A percentile compares a stretch with the other conserved stretches of the same genome.
These are phyloP conservation scores for Xestia c-nigrum DNA, from an alignment of 2,888 invertebrate genomes.

Conservation along the genomic window DNA sequence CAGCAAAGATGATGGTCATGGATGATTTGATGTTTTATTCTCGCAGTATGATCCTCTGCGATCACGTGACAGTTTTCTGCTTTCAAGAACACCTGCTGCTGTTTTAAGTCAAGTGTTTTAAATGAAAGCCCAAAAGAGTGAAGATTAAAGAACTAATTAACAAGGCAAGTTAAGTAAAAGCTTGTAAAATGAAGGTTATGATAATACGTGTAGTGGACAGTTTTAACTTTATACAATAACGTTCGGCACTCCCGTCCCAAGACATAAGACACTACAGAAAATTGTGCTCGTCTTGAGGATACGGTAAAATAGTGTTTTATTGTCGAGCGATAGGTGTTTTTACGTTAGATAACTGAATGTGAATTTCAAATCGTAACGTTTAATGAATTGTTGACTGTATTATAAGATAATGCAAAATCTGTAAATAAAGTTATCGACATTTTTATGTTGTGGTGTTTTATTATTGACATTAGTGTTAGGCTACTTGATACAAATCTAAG, in stretches of 20 bases:
- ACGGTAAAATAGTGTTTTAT: conserved; percentile 79
- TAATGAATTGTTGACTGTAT: conserved; percentile 89
- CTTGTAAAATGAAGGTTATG: conserved; percentile 17
- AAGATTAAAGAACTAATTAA: not conserved
- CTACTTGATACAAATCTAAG: not conserved
- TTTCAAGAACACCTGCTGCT: not conserved
- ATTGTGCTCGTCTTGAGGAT: conserved; percentile 70
- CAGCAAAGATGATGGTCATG: not conserved
- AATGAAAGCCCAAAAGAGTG: not conserved
- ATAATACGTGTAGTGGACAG: conserved; percentile 55
- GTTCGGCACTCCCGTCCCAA: conserved; percentile 80
- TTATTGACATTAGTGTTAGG: conserved; percentile 26
- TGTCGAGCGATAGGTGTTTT: conserved; percentile 86
- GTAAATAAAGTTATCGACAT: conserved; percentile 90
- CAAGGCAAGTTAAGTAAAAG: not conserved
- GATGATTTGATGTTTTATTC: not conserved
- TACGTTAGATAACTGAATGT: conserved; percentile 89
- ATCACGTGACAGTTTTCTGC: not conserved
- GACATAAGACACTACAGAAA: conserved; percentile 68
- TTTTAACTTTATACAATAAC: conserved; percentile 41
- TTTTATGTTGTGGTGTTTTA: conserved; percentile 75
- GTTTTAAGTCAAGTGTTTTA: conserved; percentile 14
- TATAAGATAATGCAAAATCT: conserved; percentile 89
- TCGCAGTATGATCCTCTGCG: not conserved
- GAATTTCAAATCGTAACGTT: conserved; percentile 86